phyloP scores from a whole-genome alignment of 64 coral and sea anemone species.

The Platygyra sinensis region DNA sequence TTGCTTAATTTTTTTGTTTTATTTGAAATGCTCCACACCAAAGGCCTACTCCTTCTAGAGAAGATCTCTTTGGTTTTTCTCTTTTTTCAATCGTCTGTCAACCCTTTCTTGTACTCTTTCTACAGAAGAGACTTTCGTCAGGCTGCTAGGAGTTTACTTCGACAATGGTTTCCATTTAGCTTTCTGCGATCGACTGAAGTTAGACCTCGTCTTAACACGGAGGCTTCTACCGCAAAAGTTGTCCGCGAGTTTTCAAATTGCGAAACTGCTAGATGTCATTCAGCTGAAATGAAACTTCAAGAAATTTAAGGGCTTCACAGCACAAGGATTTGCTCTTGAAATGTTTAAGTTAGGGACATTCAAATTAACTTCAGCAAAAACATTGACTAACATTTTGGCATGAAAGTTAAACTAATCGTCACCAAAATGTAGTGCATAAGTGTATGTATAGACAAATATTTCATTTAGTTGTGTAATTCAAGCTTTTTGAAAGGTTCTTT shows the following conservation, averaged over 20 bases:
- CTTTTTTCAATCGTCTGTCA: slow-evolving; percentile 19
- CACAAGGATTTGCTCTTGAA: no score
- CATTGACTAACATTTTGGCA: no score
- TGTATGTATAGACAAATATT: no score
- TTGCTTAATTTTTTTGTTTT: slow-evolving; percentile 31
- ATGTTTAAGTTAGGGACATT: no score
- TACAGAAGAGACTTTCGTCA: slow-evolving; percentile 41
- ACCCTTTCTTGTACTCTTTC: slow-evolving; percentile 55
- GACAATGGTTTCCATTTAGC: neutral
- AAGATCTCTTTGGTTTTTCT: slow-evolving; percentile 47
- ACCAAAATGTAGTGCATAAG: no score
- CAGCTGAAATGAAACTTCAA: neutral
- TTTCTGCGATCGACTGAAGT: neutral
- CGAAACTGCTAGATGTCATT: neutral
- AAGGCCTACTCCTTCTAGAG: neutral
- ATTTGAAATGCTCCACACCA: neutral
- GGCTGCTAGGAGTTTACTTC: slow-evolving; percentile 7
- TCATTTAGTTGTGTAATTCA: no score
- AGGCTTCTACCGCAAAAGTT: neutral
- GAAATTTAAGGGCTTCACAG: neutral
- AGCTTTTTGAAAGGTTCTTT: no score
- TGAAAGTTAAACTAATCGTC: no score
- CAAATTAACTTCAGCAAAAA: no score
- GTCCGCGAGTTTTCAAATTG: no score
- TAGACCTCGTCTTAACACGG: neutral